Percentiles rank a stretch among this genome's conserved stretches.
phyloP scores from a whole-genome alignment of 1,140 invertebrate genomes.

The Elysia chlorotica region DNA sequence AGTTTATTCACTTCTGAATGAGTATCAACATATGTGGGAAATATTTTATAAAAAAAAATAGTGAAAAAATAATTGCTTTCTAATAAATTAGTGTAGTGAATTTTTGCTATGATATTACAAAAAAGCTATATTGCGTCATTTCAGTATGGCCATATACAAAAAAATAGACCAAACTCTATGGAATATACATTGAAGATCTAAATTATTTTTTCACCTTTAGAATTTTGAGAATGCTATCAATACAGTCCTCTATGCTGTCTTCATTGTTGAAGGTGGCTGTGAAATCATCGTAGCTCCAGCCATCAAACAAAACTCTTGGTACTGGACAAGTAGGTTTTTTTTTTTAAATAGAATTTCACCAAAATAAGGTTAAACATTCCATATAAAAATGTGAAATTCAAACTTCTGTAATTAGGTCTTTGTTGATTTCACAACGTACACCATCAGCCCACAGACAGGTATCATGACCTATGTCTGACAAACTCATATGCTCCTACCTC shows the following conservation, averaged over 20 bases:
- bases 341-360: background rate
- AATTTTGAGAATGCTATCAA: constrained; percentile 43
- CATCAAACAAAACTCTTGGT: constrained; percentile 85
- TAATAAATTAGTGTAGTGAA: too few relatives aligned
- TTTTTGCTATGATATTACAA: background rate
- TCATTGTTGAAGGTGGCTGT: constrained; percentile 69
- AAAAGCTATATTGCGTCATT: background rate
- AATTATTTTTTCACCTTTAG: constrained; percentile 50
- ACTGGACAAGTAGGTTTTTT: constrained; percentile 62
- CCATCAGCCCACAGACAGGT: too few relatives aligned
- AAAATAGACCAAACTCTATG: background rate
- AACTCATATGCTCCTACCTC: too few relatives aligned
- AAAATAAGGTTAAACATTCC: background rate
- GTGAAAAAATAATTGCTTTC: too few relatives aligned
- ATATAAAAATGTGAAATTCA: background rate
- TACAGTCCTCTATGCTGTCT: constrained; percentile 62
- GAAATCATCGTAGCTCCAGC: constrained; percentile 75
- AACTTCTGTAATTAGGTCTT: background rate
- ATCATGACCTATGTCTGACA: too few relatives aligned
- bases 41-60: background rate
- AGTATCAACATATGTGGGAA: background rate
- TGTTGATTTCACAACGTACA: background rate
- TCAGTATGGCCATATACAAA: background rate
- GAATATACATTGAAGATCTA: too few relatives aligned
- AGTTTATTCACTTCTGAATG: too few relatives aligned